Evolutionary conservation across 2,797 vertebrate genomes (phyloP), one percentile per base, ranked within the genome.

Genomic region (Lophura swinhoii): DNA sequence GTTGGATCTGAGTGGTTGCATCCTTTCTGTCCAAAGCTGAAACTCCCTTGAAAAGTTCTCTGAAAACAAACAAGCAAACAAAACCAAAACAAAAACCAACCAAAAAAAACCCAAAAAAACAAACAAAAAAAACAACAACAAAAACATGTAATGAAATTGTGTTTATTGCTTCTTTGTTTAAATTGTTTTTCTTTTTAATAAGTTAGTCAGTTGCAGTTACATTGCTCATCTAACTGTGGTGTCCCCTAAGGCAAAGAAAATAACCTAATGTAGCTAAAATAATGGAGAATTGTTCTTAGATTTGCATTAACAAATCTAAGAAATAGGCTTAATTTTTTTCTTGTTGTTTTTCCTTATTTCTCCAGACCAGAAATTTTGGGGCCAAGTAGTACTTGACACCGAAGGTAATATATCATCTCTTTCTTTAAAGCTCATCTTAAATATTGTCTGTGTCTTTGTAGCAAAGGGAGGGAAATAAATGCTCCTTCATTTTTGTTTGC

Each of bases 121-220:
- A 28, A 15, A 53, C 9, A 53, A 28, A 31, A 31, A 15, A n/a
- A 14, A 4, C 31, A 73, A 3, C 14, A 4, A 13, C 20, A 39
- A 77, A 31, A 63, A 51, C 84, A 10, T 67, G 8, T 49, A 85
- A 55, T 58, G 21, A 87, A 87, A 67, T 68, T 33, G 64, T 48
- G 41, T 43, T 83, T 88, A 79, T 64, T 74, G 1, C 13, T 39
- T 58, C 9, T 15, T 76, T 69, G 20, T 80, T 89, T 68, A 69
- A 79, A 49, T 84, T 62, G 4, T 7, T 85, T 92, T 88, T 63
- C 63, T 92, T 89, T 92, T 88, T 80, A 80, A 71, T 93, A 77
- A 69, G 17, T n/a, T 14, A 46, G 35, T 68, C 87, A 70, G 84
- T 58, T 92, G 43, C 78, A 39, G 56, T 75, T 82, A 49, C 8